Percentiles rank a stretch among this genome's conserved stretches.
These are phyloP conservation scores for Euleptes europaea DNA, from an alignment of 2,113 vertebrate genomes.

Conservation along the genomic window DNA sequence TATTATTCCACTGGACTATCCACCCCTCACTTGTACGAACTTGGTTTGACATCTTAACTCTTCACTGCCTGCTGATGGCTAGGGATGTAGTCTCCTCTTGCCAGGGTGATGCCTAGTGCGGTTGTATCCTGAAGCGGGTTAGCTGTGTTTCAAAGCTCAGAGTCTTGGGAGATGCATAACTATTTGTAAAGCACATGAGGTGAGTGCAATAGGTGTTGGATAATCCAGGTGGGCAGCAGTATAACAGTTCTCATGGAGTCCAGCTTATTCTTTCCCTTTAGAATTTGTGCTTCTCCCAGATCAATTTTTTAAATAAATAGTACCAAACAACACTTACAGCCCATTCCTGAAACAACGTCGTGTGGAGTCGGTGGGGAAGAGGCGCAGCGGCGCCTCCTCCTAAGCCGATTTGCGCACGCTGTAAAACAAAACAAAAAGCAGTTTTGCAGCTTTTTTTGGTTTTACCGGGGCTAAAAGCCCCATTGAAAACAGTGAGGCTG, in stretches of 20 bases:
- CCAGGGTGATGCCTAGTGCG: not conserved
- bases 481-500: no score
- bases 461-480: no score
- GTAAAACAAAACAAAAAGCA: no score
- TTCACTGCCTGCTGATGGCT: not conserved
- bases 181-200: not conserved
- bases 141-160: not conserved
- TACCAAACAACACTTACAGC: no score
- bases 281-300: slow-evolving; percentile 32
- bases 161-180: not conserved
- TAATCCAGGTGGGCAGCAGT: not conserved
- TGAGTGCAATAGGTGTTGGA: not conserved
- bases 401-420: no score
- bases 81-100: not conserved
- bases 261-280: slow-evolving; percentile 32
- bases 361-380: no score
- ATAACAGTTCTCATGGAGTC: not conserved
- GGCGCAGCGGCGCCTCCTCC: no score
- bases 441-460: no score
- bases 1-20: not conserved
- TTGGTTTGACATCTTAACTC: not conserved
- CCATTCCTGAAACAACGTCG: no score
- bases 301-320: slow-evolving; percentile 38
- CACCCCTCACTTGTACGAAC: not conserved
- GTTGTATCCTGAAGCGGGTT: not conserved